Base-by-base conservation (phyloP, 1,140 invertebrate species). In the Gryllus bimaculatus region DNA sequence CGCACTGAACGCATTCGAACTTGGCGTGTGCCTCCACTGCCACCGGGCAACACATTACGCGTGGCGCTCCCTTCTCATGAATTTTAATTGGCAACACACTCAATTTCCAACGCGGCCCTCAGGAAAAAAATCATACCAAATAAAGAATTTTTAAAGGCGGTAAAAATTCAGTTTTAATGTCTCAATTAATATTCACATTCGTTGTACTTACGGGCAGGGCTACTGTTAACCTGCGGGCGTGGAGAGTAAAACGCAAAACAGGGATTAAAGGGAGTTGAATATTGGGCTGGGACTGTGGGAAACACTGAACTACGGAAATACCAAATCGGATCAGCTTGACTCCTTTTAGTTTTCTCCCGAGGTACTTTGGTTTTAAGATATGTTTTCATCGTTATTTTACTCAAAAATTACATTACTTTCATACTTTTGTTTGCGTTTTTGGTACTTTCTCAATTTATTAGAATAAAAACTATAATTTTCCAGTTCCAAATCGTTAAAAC, bases 101-200 rank as follows among this genome's bases (percentile, higher is more conserved):
- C 54, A 10, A 66, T 66, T 66, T 66, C 54, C 54, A 66, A 66
- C 54, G 10, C 54, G 10, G 54, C 54, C 18, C 10, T 18, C 10
- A 66, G 18, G 18, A 66, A 66, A 66, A 54, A 66, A 66, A 66
- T 66, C 54, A 66, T 66, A 66, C 18, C 54, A 7, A 66, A 13
- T 66, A 66, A 66, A 66, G 54, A 3, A 66, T 66, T 66, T 39
- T 66, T 66, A 66, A 66, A 66, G 54, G 54, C 18, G 54, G 54
- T 66, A 66, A 66, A 66, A 66, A 66, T 66, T 66, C 54, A 66
- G 54, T 66, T 66, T 66, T 66, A 66, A 66, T 66, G 54, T 66
- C 18, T 18, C 54, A 66, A 66, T 66, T 66, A 66, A 66, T 66
- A 66, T 66, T 66, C 54, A 18, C 54, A 66, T 66, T 66, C 54